Conservation (phyloP, 2,888 invertebrate genomes). For the Trissolcus brochymenae region DNA sequence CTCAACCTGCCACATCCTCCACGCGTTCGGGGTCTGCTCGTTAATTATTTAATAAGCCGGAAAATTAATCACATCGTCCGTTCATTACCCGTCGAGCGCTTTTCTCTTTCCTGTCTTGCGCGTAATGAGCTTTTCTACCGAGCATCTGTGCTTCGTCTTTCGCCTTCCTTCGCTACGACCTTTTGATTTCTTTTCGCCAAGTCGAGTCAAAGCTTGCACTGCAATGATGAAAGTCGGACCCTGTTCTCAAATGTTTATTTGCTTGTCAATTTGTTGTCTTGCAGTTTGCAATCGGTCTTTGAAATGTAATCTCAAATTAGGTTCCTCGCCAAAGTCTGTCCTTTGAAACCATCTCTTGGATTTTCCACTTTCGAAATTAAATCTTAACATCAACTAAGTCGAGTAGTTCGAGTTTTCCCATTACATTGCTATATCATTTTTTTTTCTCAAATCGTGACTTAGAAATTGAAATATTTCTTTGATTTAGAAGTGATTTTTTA, state of each 20-base stretch:
- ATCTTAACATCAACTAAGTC: too few species aligned
- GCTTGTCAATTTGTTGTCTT: constrained; percentile 25
- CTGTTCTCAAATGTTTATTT: constrained; percentile 39
- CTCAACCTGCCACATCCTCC: constrained; percentile 28
- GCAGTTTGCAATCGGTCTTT: too few species aligned
- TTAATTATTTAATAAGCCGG: constrained; percentile 61
- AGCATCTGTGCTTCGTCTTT: constrained; percentile 14
- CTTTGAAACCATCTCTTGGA: too few species aligned
- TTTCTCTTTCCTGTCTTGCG: constrained; percentile 25
- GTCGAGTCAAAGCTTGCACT: constrained; percentile 27
- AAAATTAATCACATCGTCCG: constrained; percentile 57
- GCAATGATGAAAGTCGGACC: constrained; percentile 28
- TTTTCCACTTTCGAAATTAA: too few species aligned
- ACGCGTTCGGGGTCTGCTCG: constrained; percentile 59
- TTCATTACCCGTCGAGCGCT: constrained; percentile 44
- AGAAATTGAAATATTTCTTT: too few species aligned
- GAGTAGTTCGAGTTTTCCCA: too few species aligned
- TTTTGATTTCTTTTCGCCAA: constrained; percentile 8
- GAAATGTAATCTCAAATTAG: too few species aligned
- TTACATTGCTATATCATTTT: too few species aligned
- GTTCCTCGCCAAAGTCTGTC: too few species aligned
- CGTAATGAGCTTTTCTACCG: constrained; percentile 46
- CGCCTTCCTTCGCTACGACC: neutral
- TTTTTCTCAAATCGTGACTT: too few species aligned
- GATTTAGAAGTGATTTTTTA: too few species aligned